These are phyloP conservation scores for Andrena bicolor DNA, from an alignment of 2,888 invertebrate genomes.

Conservation along the genomic window DNA sequence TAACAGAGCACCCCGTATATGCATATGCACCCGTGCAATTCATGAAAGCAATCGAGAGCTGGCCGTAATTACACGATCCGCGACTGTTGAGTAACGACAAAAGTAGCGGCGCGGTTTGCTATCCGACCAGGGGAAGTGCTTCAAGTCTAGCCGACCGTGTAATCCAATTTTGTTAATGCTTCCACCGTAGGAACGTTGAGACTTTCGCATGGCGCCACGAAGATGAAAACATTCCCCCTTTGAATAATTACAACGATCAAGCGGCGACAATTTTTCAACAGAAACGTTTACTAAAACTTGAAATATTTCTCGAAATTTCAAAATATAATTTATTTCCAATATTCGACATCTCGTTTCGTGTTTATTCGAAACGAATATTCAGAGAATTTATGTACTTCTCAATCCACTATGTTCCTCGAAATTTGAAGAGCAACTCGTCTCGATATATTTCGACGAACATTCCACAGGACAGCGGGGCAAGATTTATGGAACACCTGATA, in stretches of 20 bases:
- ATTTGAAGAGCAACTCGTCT: neutral
- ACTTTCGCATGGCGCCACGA: neutral
- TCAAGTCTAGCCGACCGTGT: neutral
- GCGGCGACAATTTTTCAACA: too few relatives aligned
- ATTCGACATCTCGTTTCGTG: too few relatives aligned
- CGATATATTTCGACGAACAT: neutral
- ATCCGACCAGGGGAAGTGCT: neutral
- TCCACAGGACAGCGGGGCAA: neutral
- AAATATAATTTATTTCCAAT: too few relatives aligned
- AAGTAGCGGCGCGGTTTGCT: neutral
- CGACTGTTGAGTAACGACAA: constrained; percentile 1
- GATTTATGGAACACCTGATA: constrained; percentile 39
- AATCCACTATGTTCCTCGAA: neutral
- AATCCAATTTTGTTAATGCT: neutral
- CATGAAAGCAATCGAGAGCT: neutral
- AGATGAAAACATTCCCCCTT: neutral
- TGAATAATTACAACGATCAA: too few relatives aligned
- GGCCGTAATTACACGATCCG: constrained; percentile 5
- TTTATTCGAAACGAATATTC: neutral
- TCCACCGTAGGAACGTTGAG: neutral
- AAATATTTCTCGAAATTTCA: too few relatives aligned
- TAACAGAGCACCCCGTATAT: too few relatives aligned
- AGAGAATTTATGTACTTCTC: neutral
- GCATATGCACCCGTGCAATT: constrained; percentile 3
- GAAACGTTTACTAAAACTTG: too few relatives aligned